These are phyloP conservation scores for Magallana angulata DNA, from an alignment of 1,140 invertebrate species.

Conservation along the genomic window DNA sequence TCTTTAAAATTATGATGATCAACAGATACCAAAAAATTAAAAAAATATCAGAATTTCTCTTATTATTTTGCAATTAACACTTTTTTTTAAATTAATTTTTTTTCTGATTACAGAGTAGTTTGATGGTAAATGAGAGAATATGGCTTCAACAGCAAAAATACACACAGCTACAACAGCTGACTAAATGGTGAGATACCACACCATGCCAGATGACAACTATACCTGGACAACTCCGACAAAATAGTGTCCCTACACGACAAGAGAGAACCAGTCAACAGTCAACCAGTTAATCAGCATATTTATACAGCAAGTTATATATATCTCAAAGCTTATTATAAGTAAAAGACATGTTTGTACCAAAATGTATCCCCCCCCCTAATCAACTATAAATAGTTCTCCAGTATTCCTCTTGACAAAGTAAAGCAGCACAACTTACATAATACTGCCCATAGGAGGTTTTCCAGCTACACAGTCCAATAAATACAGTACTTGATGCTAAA, in stretches of 20 bases:
- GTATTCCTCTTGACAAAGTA: no score
- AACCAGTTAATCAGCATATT: constrained; percentile 8
- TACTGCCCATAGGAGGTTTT: no score
- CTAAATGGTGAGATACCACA: constrained; percentile 43
- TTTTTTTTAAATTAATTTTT: background rate
- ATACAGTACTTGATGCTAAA: no score
- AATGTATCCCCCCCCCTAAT: no score
- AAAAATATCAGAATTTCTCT: background rate
- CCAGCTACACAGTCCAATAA: no score
- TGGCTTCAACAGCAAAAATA: constrained; percentile 23
- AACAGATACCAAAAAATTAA: background rate
- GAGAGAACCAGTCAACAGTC: constrained; percentile 46
- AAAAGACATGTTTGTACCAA: no score
- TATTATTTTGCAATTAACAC: background rate
- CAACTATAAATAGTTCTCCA: no score
- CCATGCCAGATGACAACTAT: constrained; percentile 54
- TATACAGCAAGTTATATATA: background rate
- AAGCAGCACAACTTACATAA: no score
- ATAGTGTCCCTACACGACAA: constrained; percentile 72
- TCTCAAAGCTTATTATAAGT: no score
- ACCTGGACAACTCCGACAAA: constrained; percentile 72
- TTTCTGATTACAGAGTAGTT: background rate
- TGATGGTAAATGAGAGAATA: background rate
- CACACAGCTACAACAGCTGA: constrained; percentile 32
- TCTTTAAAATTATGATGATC: background rate